Percentiles rank a stretch among this genome's conserved stretches.
Conservation (phyloP, 2,113 vertebrate genomes). For the Mormyrus lacerda region DNA sequence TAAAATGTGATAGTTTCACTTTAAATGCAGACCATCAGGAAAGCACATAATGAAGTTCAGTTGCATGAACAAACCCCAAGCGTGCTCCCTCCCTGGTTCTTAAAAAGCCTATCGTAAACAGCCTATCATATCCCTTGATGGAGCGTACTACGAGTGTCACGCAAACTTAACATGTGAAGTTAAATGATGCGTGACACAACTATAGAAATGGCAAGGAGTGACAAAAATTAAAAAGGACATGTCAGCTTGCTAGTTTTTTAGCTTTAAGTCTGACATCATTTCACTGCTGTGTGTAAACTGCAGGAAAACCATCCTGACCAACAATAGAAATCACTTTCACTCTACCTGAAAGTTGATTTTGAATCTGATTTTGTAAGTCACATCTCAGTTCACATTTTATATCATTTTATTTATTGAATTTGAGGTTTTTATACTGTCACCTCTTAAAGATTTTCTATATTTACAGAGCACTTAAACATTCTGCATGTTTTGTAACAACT, state of each 20-base stretch:
- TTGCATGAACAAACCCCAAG: neutral
- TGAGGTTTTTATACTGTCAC: neutral
- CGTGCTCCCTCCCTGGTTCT: neutral
- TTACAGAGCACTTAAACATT: too few species aligned
- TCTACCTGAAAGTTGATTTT: neutral
- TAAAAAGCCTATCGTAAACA: neutral
- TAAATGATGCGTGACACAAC: neutral
- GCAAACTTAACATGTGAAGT: neutral
- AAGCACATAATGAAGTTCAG: neutral
- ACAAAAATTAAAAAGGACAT: neutral
- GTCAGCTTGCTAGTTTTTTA: neutral
- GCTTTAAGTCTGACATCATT: neutral
- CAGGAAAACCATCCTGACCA: neutral
- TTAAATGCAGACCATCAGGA: neutral
- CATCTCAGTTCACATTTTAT: neutral
- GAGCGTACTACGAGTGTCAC: neutral
- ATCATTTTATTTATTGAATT: too few species aligned
- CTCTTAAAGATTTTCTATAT: neutral
- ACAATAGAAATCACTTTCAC: neutral
- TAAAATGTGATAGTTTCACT: neutral
- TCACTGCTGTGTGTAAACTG: neutral
- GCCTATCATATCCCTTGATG: neutral
- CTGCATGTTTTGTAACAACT: neutral
- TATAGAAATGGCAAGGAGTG: neutral
- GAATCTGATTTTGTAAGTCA: neutral